Evolutionary conservation across 2,888 invertebrate genomes (phyloP), one percentile per base, ranked within the genome.

Genomic region (Philereme vetulata): DNA sequence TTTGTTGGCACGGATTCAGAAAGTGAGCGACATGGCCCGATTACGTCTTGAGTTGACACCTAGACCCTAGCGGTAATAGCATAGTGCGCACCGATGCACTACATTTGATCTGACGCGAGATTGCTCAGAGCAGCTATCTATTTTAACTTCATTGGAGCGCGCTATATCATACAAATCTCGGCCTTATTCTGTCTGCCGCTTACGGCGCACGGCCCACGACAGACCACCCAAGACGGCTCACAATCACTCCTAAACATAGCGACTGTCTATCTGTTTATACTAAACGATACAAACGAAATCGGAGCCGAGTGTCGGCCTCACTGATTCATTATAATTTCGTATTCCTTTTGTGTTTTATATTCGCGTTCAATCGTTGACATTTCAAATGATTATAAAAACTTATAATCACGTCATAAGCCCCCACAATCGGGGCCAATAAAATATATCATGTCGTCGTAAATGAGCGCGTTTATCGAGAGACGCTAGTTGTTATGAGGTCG

Each of bases 111-210:
- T 81, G 89, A 88, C 87, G 77, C 82, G 75, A 79, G 87, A 88
- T 88, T 65, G 70, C 60, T 66, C 64, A 68, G 72, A 68, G 78
- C 85, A 82, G 81, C 87, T 86, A 87, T 90, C 88, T 88, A 88
- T 89, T 90, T 85, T 83, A 86, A 84, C 87, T 86, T 84, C 84
- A 84, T 80, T 83, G 80, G 81, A 88, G 84, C 88, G 84, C 78
- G 78, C 77, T 79, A 83, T 87, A 86, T 88, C 90, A 72, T 83
- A 86, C 86, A 83, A 86, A 88, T 90, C 88, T 88, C 89, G 80
- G 80, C 84, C 87, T 84, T 86, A 87, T 87, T 85, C 82, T 76
- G 84, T 83, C 81, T 73, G 76, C 79, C 80, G 71, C 66, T 70
- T 78, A 77, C 79, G 77, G 78, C 83, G 79, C 84, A 77, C 80